Conservation (phyloP, 2,888 invertebrate species). For the Tenodera sinensis region DNA sequence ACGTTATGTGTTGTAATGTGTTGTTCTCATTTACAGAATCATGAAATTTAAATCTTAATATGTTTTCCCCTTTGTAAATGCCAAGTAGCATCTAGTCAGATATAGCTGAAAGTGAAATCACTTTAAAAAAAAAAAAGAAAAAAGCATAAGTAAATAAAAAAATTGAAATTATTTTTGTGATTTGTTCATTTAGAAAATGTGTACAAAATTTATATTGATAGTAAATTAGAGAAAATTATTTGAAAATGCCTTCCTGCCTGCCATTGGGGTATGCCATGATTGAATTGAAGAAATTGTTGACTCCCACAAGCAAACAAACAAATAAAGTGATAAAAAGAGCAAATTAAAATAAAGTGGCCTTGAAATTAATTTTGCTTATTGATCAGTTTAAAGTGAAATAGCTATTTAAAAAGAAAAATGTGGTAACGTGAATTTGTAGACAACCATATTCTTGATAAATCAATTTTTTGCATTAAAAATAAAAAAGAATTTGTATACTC, state of each 20-base stretch:
- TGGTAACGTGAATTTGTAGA: slow-evolving; percentile 33
- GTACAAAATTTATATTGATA: slow-evolving; percentile 51
- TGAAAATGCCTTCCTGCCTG: slow-evolving; percentile 62
- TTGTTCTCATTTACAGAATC: background rate
- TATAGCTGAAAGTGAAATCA: slow-evolving; percentile 27
- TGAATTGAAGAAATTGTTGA: slow-evolving; percentile 46
- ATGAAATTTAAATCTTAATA: background rate
- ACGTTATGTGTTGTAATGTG: background rate
- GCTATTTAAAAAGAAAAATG: slow-evolving; percentile 41
- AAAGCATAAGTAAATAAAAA: slow-evolving; percentile 36
- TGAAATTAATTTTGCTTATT: slow-evolving; percentile 37
- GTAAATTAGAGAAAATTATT: slow-evolving; percentile 43
- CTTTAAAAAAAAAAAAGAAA: slow-evolving; percentile 5
- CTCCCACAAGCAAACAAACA: slow-evolving; percentile 34
- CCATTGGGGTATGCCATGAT: slow-evolving; percentile 59
- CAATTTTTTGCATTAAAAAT: slow-evolving; percentile 31
- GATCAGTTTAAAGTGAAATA: slow-evolving; percentile 39
- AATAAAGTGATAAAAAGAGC: slow-evolving; percentile 43
- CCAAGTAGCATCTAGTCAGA: slow-evolving; percentile 35
- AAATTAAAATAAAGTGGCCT: slow-evolving; percentile 38
- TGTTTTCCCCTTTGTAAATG: slow-evolving; percentile 31
- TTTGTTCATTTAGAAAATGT: slow-evolving; percentile 50
- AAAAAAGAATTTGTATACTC: slow-evolving; percentile 32
- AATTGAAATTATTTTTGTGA: slow-evolving; percentile 49
- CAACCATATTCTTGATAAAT: slow-evolving; percentile 36